A percentile compares a stretch with the other conserved stretches of the same genome.
Conservation (phyloP, 1,140 invertebrate genomes). For the Amphibalanus amphitrite region DNA sequence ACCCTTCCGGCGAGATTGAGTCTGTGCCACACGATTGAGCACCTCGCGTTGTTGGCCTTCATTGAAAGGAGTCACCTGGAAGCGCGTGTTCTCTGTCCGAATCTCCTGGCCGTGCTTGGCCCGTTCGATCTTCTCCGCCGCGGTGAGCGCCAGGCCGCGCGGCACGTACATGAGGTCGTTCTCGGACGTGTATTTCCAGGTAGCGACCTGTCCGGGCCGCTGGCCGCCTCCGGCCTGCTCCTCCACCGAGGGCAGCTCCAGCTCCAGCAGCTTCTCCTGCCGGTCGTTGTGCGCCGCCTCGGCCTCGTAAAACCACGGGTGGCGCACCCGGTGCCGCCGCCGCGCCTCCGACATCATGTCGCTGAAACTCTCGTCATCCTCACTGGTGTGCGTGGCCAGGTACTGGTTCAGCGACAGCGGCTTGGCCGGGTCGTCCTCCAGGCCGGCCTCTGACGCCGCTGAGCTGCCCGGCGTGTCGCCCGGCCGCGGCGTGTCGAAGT, state of each 20-base stretch:
- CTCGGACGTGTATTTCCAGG: conserved; percentile 78
- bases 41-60: neutral
- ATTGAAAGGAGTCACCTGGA: neutral
- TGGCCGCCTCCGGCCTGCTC: conserved; percentile 30
- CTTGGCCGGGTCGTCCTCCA: neutral
- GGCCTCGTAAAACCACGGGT: conserved; percentile 73
- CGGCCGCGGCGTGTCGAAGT: conserved; percentile 53
- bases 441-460: neutral
- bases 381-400: conserved; percentile 76
- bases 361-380: conserved; percentile 93
- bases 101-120: neutral
- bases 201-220: conserved; percentile 35
- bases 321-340: conserved; percentile 50
- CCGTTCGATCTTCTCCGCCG: neutral
- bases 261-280: conserved; percentile 22
- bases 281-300: conserved; percentile 36
- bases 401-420: conserved; percentile 50
- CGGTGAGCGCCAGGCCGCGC: conserved; percentile 34
- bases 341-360: conserved; percentile 68
- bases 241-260: conserved; percentile 55
- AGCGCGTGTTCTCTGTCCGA: neutral
- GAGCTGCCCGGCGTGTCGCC: neutral
- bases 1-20: neutral
- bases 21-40: neutral
- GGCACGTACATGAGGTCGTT: conserved; percentile 96